phyloP scores from a whole-genome alignment of 30 jellyfish, hydroid and myxozoan genomes.

The Aurelia aurita complex sp. Pacific region DNA sequence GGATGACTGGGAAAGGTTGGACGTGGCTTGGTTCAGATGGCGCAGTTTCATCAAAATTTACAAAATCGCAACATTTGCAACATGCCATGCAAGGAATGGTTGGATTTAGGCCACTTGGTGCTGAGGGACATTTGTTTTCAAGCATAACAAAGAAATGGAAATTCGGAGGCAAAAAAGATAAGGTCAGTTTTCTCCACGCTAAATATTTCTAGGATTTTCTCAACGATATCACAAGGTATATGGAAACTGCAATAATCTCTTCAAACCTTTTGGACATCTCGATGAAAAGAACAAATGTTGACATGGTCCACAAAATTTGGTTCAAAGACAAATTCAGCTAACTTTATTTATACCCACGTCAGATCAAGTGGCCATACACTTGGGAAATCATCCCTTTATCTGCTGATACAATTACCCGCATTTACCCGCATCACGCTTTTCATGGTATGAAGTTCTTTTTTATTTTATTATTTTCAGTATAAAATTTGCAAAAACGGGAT shows the following conservation, averaged over 20 bases:
- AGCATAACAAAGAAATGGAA: constrained; percentile 61
- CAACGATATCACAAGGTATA: no score
- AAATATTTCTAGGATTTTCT: no score
- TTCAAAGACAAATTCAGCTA: no score
- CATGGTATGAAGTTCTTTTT: background rate
- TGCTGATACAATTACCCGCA: no score
- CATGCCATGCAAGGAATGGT: constrained; percentile 98
- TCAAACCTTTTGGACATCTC: no score
- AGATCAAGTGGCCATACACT: no score
- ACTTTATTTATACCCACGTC: no score
- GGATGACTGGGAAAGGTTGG: constrained; percentile 99
- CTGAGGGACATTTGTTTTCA: constrained; percentile 58
- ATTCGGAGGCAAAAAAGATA: background rate
- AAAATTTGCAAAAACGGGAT: no score
- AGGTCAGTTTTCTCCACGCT: constrained; percentile 7
- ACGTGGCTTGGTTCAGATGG: constrained; percentile 98
- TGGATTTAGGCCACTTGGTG: constrained; percentile 86
- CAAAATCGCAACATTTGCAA: constrained; percentile 81
- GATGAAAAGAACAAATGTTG: no score
- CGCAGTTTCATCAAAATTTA: constrained; percentile 83
- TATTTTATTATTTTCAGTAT: background rate
- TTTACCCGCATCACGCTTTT: background rate
- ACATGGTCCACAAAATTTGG: no score
- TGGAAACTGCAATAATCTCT: no score
- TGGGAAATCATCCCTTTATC: no score